Conservation (phyloP, 2,888 invertebrate genomes). For the Crioceris asparagi region DNA sequence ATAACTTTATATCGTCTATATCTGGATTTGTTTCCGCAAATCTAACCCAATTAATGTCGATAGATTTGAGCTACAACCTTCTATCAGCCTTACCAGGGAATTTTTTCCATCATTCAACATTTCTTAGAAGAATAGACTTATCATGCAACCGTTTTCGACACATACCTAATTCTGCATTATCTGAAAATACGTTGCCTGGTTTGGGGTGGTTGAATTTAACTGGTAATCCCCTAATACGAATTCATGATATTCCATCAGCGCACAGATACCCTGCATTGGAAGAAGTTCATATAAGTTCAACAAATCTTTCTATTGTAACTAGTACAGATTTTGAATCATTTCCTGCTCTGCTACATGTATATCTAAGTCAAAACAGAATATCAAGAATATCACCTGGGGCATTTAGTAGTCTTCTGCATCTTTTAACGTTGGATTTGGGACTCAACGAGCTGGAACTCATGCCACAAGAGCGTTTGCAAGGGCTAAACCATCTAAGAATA, state of each 20-base stretch:
- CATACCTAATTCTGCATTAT: constrained; percentile 66
- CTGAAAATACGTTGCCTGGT: constrained; percentile 61
- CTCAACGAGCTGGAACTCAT: constrained; percentile 72
- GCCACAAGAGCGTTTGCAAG: constrained; percentile 74
- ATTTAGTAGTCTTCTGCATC: constrained; percentile 63
- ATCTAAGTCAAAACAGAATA: constrained; percentile 62
- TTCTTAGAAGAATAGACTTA: constrained; percentile 63
- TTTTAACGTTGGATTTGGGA: constrained; percentile 70
- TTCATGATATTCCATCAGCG: constrained; percentile 59
- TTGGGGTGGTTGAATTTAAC: constrained; percentile 72
- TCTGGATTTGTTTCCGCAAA: constrained; percentile 68
- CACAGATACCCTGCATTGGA: constrained; percentile 69
- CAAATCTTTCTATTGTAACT: constrained; percentile 72
- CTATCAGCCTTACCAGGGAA: constrained; percentile 68
- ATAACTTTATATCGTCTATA: constrained; percentile 63
- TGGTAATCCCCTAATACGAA: constrained; percentile 65
- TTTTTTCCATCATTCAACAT: constrained; percentile 64
- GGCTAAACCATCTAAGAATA: constrained; percentile 58
- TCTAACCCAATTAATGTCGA: constrained; percentile 58
- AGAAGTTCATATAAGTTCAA: constrained; percentile 63
- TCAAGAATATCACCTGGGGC: constrained; percentile 75
- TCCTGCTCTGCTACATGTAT: constrained; percentile 64
- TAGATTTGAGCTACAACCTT: constrained; percentile 67
- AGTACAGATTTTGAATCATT: constrained; percentile 80
- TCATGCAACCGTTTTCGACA: constrained; percentile 70